These are phyloP conservation scores for Drosophila mercatorum DNA, from an alignment of 2,888 invertebrate species.

Conservation along the genomic window DNA sequence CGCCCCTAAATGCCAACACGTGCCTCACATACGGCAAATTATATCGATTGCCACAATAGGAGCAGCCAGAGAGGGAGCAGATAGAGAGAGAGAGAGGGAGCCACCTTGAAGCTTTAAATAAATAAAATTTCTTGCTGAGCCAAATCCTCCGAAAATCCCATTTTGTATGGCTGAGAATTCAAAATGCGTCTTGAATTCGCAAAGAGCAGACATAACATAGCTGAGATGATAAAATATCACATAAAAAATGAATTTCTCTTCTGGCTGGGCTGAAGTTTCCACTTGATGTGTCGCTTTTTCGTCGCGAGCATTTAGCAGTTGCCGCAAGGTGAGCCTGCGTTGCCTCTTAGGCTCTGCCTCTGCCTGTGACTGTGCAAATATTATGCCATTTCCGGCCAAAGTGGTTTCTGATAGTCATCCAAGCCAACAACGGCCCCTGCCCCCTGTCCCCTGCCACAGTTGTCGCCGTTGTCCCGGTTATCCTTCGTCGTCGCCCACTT, in stretches of 20 bases:
- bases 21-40: conserved; percentile 52
- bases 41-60: conserved; percentile 51
- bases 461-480: conserved; percentile 4
- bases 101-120: conserved; percentile 60
- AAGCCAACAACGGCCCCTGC: conserved; percentile 33
- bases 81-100: neutral
- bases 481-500: conserved; percentile 38
- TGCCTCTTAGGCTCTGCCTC: conserved; percentile 18
- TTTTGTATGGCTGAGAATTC: conserved; percentile 31
- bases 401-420: conserved; percentile 74
- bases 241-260: conserved; percentile 50
- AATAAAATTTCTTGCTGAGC: conserved; percentile 46
- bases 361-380: conserved; percentile 66
- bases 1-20: conserved; percentile 51
- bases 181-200: conserved; percentile 52
- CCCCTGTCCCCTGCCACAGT: neutral
- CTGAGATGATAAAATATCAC: conserved; percentile 60
- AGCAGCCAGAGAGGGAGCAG: neutral
- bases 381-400: conserved; percentile 71
- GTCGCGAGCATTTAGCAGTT: conserved; percentile 57
- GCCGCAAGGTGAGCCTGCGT: conserved; percentile 32
- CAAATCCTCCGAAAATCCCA: conserved; percentile 43
- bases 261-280: conserved; percentile 51
- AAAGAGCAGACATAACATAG: conserved; percentile 29
- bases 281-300: conserved; percentile 38